Percentiles rank a stretch among this genome's conserved stretches.
phyloP scores from a whole-genome alignment of 2,797 vertebrate genomes.

The Acrocephalus scirpaceus region DNA sequence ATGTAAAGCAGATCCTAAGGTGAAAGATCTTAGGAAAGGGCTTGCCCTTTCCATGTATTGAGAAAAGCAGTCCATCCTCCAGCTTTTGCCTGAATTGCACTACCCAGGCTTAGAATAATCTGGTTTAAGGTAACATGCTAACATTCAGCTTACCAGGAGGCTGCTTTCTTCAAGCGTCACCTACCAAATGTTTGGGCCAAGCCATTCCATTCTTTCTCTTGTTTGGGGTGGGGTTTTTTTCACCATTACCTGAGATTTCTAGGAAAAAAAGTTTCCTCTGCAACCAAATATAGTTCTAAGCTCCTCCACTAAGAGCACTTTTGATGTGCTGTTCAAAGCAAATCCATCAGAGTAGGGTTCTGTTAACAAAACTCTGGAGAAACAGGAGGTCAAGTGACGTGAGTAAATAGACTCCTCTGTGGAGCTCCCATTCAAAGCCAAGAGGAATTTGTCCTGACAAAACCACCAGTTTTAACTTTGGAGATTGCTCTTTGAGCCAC shows the following conservation, averaged over 20 bases:
- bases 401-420: background rate
- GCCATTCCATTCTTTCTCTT: background rate
- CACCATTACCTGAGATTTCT: slow-evolving; percentile 31
- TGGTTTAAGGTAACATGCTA: background rate
- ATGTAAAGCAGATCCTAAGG: background rate
- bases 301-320: background rate
- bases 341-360: background rate
- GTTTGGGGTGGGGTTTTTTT: background rate
- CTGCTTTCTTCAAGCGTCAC: background rate
- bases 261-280: background rate
- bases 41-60: background rate
- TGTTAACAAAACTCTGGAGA: background rate
- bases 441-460: background rate
- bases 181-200: background rate
- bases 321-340: slow-evolving; percentile 22
- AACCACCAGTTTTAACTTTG: background rate
- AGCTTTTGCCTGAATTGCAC: background rate
- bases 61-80: background rate
- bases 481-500: background rate
- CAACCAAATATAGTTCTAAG: background rate
- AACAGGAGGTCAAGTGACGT: background rate
- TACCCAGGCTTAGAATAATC: background rate
- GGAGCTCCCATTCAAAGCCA: background rate
- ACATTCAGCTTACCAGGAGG: background rate
- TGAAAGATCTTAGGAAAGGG: background rate